Evolutionary conservation across 2,113 vertebrate genomes (phyloP).

Genomic region (Papio anubis): DNA sequence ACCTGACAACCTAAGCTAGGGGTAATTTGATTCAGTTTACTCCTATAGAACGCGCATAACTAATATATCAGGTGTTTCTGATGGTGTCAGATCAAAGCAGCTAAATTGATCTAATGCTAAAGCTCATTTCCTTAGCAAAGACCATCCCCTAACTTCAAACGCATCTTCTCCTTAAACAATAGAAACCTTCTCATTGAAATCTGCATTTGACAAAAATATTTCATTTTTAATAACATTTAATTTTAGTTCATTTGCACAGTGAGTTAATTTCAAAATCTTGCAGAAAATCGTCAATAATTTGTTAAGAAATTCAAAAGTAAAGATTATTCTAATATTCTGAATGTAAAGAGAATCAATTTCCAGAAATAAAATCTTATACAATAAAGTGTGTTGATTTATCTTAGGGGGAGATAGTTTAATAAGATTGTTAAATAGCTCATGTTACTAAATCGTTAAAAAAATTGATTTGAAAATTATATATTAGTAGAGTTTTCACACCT

Average conservation of each 20-base stretch:
- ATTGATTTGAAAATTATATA: neutral
- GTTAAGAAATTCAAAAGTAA: neutral
- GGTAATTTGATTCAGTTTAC: neutral
- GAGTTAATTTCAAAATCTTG: neutral
- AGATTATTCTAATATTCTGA: neutral
- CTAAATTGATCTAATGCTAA: neutral
- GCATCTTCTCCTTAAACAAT: neutral
- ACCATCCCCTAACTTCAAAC: neutral
- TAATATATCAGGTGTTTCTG: neutral
- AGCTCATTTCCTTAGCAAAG: neutral
- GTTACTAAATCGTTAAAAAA: neutral
- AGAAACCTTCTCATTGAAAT: neutral
- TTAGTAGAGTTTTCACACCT: neutral
- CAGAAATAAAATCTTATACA: neutral
- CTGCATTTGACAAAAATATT: neutral
- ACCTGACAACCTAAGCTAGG: neutral
- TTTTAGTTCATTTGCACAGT: neutral
- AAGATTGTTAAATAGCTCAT: neutral
- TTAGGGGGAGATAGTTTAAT: neutral
- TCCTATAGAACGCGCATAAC: neutral
- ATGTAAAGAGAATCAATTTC: neutral
- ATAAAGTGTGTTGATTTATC: neutral
- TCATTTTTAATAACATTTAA: conserved; percentile 17
- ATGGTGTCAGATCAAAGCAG: neutral
- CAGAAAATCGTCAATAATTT: neutral